Evolutionary conservation across 2,113 vertebrate species (phyloP).

Genomic region (Petaurus breviceps): DNA sequence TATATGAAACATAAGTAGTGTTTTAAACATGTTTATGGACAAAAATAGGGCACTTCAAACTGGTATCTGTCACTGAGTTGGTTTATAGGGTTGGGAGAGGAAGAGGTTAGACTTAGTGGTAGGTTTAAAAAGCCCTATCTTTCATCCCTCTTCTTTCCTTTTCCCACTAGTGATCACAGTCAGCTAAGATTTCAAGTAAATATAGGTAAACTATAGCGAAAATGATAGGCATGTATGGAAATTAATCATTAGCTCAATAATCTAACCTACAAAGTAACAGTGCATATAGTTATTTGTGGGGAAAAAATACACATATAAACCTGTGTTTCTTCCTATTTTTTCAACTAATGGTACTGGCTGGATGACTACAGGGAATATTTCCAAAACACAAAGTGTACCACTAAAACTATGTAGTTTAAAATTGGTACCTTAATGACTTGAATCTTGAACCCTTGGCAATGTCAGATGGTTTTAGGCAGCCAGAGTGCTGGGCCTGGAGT

Average conservation of each 20-base stretch:
- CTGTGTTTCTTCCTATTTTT: neutral
- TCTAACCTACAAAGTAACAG: neutral
- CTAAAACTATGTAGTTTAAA: slow-evolving; percentile 32
- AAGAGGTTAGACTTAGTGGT: neutral
- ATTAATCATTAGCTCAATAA: neutral
- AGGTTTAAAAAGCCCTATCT: neutral
- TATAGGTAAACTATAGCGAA: neutral
- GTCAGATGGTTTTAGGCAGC: neutral
- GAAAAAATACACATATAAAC: neutral
- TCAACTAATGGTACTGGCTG: slow-evolving; percentile 29
- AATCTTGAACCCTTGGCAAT: slow-evolving; percentile 10
- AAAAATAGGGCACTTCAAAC: neutral
- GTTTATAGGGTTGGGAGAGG: neutral
- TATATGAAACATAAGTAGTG: neutral
- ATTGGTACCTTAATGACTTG: slow-evolving; percentile 1
- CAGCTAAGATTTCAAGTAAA: neutral
- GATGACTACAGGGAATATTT: slow-evolving; percentile 1
- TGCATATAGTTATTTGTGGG: neutral
- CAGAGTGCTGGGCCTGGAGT: neutral
- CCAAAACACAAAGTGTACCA: slow-evolving; percentile 23
- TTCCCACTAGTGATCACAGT: neutral
- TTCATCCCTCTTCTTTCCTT: neutral
- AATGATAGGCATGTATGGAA: neutral
- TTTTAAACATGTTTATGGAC: neutral
- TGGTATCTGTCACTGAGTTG: neutral